Percentiles rank a stretch among this genome's conserved stretches.
Conservation (phyloP, 53 echinoderm and acorn worm genomes). For the Mesocentrotus franciscanus region DNA sequence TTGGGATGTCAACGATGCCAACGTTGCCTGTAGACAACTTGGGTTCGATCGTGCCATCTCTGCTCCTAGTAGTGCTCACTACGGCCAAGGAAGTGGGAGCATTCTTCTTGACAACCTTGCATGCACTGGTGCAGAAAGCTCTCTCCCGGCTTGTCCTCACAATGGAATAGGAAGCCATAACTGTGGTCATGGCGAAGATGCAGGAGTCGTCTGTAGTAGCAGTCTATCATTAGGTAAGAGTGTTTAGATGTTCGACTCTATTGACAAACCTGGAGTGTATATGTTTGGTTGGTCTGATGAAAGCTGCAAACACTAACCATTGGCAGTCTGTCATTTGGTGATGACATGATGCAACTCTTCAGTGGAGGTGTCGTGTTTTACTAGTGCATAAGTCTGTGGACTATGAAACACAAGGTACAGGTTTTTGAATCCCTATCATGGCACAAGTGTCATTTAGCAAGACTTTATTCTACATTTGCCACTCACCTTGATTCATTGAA, state of each 20-base stretch:
- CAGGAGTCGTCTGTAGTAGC: conserved; percentile 52
- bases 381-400: too few relatives aligned
- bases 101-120: conserved; percentile 21
- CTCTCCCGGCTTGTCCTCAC: neutral
- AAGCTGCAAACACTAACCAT: neutral
- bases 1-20: conserved; percentile 57
- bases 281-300: neutral
- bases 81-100: conserved; percentile 30
- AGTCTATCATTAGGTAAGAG: neutral
- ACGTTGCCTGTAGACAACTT: conserved; percentile 53
- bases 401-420: too few relatives aligned
- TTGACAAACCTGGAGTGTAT: neutral
- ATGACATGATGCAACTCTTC: too few relatives aligned
- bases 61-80: neutral
- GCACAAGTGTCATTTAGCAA: too few relatives aligned
- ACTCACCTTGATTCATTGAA: too few relatives aligned
- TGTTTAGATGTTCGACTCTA: neutral
- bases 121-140: conserved; percentile 25
- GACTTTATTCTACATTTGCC: too few relatives aligned
- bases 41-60: conserved; percentile 23
- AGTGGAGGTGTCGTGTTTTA: too few relatives aligned
- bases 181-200: conserved; percentile 37
- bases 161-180: conserved; percentile 37
- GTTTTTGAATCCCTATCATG: too few relatives aligned
- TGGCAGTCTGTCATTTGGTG: too few relatives aligned